Evolutionary conservation across 2,113 vertebrate genomes (phyloP).

Genomic region (Labeo rohita): DNA sequence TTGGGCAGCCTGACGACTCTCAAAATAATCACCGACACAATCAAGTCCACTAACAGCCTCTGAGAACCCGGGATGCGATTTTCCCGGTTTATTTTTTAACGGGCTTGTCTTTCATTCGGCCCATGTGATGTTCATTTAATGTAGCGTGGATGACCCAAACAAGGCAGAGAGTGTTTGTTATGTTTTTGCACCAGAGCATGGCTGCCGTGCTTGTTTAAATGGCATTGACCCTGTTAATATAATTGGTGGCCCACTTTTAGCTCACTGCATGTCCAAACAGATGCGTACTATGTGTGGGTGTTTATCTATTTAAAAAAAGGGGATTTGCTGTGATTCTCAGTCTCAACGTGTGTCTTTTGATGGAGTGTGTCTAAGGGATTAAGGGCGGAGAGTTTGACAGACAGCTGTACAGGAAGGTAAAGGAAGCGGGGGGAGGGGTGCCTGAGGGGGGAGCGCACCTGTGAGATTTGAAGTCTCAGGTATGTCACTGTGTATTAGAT

Average conservation of each 20-base stretch:
- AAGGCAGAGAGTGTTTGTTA: conserved; percentile 37
- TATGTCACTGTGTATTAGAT: conserved; percentile 8
- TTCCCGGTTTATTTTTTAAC: conserved; percentile 47
- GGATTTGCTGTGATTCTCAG: neutral
- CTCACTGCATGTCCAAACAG: conserved; percentile 46
- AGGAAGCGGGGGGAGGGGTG: neutral
- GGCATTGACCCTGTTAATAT: conserved; percentile 38
- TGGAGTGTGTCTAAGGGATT: conserved; percentile 35
- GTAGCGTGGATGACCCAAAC: conserved; percentile 39
- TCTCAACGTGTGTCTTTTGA: conserved; percentile 10
- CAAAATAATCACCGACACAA: conserved; percentile 49
- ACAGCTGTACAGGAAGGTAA: conserved; percentile 17
- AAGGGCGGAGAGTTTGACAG: conserved; percentile 44
- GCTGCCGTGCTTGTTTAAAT: conserved; percentile 40
- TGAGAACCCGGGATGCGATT: neutral
- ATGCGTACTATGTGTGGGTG: neutral
- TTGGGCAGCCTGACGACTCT: conserved; percentile 20
- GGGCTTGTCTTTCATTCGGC: conserved; percentile 41
- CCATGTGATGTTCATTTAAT: conserved; percentile 36
- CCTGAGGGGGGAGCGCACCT: conserved; percentile 44
- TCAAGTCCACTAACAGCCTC: conserved; percentile 10
- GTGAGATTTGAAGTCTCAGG: conserved; percentile 18
- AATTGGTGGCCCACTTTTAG: conserved; percentile 48
- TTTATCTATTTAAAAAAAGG: conserved; percentile 11
- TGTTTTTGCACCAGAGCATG: conserved; percentile 36